Evolutionary conservation across 2,797 vertebrate genomes (phyloP).

Genomic region (Sarcophilus harrisii): DNA sequence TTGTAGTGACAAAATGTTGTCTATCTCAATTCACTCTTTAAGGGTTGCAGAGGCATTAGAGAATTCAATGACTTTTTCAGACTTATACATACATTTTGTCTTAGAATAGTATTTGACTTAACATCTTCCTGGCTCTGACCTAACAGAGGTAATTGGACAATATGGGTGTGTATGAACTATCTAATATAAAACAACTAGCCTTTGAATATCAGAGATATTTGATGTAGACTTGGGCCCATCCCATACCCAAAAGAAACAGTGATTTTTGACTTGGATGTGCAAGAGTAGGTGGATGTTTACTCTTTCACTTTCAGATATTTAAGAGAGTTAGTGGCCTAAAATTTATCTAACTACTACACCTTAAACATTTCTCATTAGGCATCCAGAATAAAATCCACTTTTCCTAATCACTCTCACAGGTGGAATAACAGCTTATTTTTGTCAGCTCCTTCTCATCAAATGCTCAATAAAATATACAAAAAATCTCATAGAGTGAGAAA

Average conservation of each 20-base stretch:
- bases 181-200: not conserved
- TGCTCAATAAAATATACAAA: not conserved
- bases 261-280: not conserved
- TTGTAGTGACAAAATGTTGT: not conserved
- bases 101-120: not conserved
- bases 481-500: not conserved
- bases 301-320: not conserved
- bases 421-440: not conserved
- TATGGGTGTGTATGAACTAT: not conserved
- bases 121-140: not conserved
- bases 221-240: not conserved
- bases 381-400: not conserved
- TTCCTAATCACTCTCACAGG: not conserved
- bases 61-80: not conserved
- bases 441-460: not conserved
- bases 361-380: not conserved
- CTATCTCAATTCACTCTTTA: not conserved
- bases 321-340: not conserved
- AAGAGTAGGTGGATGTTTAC: not conserved
- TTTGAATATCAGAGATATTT: not conserved
- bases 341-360: not conserved
- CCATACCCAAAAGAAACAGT: not conserved
- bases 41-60: not conserved
- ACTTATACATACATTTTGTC: too few relatives aligned
- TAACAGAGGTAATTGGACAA: not conserved